Percentiles rank a stretch among this genome's conserved stretches.
Evolutionary conservation across 2,113 vertebrate species (phyloP).

Genomic region (Puma concolor): DNA sequence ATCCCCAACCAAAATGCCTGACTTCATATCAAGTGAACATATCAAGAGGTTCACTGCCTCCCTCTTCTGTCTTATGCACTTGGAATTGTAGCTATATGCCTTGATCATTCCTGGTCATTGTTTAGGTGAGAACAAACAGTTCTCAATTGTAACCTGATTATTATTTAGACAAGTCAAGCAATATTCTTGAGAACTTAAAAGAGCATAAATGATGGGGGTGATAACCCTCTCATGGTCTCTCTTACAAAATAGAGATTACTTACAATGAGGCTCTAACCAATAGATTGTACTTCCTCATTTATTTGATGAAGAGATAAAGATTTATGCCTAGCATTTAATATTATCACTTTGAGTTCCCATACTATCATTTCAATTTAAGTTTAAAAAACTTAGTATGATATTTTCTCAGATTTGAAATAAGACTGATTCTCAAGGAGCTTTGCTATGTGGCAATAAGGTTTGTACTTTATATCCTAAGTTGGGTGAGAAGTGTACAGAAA

Average conservation of each 20-base stretch:
- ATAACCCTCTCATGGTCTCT: neutral
- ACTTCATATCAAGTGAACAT: neutral
- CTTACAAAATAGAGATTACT: neutral
- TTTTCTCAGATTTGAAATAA: conserved; percentile 44
- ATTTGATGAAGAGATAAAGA: neutral
- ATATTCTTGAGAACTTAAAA: neutral
- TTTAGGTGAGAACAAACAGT: neutral
- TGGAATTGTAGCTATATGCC: neutral
- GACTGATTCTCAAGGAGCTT: neutral
- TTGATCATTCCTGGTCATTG: neutral
- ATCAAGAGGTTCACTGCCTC: neutral
- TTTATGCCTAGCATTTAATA: neutral
- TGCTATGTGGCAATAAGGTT: conserved; percentile 20
- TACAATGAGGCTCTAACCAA: neutral
- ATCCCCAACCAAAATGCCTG: neutral
- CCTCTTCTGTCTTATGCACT: neutral
- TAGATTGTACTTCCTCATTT: neutral
- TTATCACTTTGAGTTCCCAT: neutral
- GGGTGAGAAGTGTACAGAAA: neutral
- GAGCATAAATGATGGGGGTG: neutral
- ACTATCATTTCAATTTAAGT: neutral
- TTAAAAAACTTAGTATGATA: neutral
- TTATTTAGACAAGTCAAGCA: neutral
- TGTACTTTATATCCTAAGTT: conserved; percentile 36
- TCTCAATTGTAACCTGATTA: neutral